These are phyloP conservation scores for Adelges cooleyi DNA, from an alignment of 1,140 invertebrate genomes.

Conservation along the genomic window DNA sequence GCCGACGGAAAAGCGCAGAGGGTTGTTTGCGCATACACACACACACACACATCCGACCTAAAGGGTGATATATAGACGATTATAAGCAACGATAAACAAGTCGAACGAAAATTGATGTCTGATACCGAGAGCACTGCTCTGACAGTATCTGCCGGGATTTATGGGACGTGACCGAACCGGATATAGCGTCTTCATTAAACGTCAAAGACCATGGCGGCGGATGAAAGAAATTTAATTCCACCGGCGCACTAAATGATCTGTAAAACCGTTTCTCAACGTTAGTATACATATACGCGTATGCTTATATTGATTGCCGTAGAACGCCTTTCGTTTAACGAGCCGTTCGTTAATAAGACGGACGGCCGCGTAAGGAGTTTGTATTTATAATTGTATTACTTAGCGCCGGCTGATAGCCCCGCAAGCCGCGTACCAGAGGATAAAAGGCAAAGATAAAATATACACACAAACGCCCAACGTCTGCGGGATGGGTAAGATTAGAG, in stretches of 20 bases:
- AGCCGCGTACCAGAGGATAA: too few relatives aligned
- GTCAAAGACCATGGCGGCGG: not conserved
- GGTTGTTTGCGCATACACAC: too few relatives aligned
- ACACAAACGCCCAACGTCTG: too few relatives aligned
- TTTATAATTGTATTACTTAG: too few relatives aligned
- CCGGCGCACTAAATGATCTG: not conserved
- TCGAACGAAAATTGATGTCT: conserved; percentile 13
- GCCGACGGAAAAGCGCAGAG: too few relatives aligned
- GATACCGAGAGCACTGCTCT: not conserved
- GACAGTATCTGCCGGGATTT: conserved; percentile 1
- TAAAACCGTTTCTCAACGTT: not conserved
- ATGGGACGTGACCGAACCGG: not conserved
- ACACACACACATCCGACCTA: not conserved
- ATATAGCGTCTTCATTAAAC: conserved; percentile 11
- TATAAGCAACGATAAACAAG: conserved; percentile 5
- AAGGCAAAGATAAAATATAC: too few relatives aligned
- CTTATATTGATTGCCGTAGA: too few relatives aligned
- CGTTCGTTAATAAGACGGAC: too few relatives aligned
- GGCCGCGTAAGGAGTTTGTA: too few relatives aligned
- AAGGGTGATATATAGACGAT: not conserved
- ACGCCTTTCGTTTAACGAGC: too few relatives aligned
- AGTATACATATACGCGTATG: not conserved
- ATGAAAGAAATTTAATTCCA: conserved; percentile 4
- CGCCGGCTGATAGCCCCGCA: too few relatives aligned
- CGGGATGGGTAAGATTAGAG: too few relatives aligned